These are phyloP conservation scores for Ectropis grisescens DNA, from an alignment of 1,140 invertebrate species.

Conservation along the genomic window DNA sequence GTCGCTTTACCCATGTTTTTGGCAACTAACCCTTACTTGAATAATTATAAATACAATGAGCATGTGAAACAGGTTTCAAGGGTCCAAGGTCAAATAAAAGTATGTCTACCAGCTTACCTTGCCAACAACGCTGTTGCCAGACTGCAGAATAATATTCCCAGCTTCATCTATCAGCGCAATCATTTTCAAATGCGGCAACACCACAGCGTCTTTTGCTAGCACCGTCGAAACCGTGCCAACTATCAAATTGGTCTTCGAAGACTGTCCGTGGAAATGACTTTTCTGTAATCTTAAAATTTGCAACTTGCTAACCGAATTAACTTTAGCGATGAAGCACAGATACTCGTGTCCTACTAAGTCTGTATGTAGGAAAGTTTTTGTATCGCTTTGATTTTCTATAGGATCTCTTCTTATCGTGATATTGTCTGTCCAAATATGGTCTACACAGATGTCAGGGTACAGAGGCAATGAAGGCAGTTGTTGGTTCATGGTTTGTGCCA, in stretches of 20 bases:
- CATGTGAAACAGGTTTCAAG: too few relatives aligned
- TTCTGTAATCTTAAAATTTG: constrained; percentile 83
- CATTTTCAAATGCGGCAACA: constrained; percentile 84
- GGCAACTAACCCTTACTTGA: too few relatives aligned
- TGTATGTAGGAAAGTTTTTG: constrained; percentile 84
- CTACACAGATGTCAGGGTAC: constrained; percentile 87
- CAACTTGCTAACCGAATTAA: constrained; percentile 73
- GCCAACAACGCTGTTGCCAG: constrained; percentile 83
- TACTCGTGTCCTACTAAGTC: constrained; percentile 89
- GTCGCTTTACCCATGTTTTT: too few relatives aligned
- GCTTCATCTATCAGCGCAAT: constrained; percentile 84
- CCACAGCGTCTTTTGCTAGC: constrained; percentile 86
- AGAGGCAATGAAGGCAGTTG: constrained; percentile 76
- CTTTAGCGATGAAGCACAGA: constrained; percentile 83
- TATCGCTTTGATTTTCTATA: constrained; percentile 71
- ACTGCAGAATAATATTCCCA: constrained; percentile 87
- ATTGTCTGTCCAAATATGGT: constrained; percentile 90
- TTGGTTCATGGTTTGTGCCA: constrained; percentile 35
- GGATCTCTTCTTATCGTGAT: constrained; percentile 67
- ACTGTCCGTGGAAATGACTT: constrained; percentile 72
- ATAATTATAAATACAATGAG: too few relatives aligned
- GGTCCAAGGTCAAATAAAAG: too few relatives aligned
- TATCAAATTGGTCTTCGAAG: constrained; percentile 72
- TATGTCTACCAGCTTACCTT: constrained; percentile 73
- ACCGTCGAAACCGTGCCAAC: constrained; percentile 82